Evolutionary conservation across 2,888 invertebrate species (phyloP).

Genomic region (Taenaris catops): DNA sequence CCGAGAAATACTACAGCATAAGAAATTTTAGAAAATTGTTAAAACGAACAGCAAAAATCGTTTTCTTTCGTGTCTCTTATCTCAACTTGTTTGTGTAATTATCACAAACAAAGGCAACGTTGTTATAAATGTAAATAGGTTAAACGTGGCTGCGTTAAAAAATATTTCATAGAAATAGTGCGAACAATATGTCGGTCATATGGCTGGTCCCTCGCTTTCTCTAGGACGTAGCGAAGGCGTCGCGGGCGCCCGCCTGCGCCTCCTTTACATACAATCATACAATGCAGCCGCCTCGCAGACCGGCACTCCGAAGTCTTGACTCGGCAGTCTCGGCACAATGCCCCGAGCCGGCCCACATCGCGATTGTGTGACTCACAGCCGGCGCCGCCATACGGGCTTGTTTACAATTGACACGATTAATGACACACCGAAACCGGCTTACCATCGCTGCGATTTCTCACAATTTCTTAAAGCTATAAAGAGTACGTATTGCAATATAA

Average conservation of each 20-base stretch:
- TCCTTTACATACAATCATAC: constrained; percentile 74
- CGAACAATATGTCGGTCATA: constrained; percentile 22
- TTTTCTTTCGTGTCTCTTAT: too few relatives aligned
- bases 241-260: constrained; percentile 62
- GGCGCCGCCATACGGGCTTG: constrained; percentile 58
- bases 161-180: constrained; percentile 8
- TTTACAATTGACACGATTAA: constrained; percentile 68
- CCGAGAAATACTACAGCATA: too few relatives aligned
- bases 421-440: constrained; percentile 45
- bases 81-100: too few relatives aligned
- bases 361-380: constrained; percentile 64
- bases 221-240: constrained; percentile 49
- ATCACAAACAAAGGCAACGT: constrained; percentile 1
- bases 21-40: too few relatives aligned
- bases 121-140: constrained; percentile 9
- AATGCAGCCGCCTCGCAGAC: constrained; percentile 34
- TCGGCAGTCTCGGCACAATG: constrained; percentile 30
- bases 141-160: constrained; percentile 5
- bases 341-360: constrained; percentile 59
- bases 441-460: constrained; percentile 28
- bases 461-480: too few relatives aligned
- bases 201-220: constrained; percentile 40
- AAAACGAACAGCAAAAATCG: too few relatives aligned
- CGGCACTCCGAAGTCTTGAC: constrained; percentile 23
- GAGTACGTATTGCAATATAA: too few relatives aligned